phyloP scores from a whole-genome alignment of 1,140 invertebrate species.

The Calliphora vicina region DNA sequence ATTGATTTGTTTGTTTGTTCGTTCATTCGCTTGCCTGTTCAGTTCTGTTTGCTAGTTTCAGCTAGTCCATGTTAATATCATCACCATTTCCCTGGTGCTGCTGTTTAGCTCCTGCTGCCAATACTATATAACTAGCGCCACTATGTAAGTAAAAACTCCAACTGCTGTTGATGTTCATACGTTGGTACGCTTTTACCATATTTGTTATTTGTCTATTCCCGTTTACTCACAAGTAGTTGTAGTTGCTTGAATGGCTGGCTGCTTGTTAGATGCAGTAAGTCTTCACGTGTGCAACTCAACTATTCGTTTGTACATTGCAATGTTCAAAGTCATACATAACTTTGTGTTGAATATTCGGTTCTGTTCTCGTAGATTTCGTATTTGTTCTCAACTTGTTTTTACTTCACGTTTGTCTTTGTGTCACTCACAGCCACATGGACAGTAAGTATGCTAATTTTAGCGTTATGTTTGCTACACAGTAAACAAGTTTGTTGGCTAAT shows the following conservation, averaged over 20 bases:
- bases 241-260: neutral
- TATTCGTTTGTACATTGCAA: neutral
- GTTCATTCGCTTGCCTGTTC: neutral
- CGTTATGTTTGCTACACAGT: too few species aligned
- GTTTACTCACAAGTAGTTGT: neutral
- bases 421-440: neutral
- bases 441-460: neutral
- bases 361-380: neutral
- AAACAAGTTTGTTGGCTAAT: too few species aligned
- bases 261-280: neutral
- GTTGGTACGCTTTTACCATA: neutral
- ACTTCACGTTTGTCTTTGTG: too few species aligned
- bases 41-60: too few species aligned
- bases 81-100: neutral
- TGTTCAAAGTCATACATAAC: slow-evolving; percentile 5
- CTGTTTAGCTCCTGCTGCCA: neutral
- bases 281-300: neutral
- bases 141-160: neutral
- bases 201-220: neutral
- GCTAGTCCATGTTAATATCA: neutral
- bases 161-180: neutral
- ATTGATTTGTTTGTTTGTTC: neutral
- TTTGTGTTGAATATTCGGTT: neutral
- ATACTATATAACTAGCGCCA: neutral
- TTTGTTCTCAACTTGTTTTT: too few species aligned